phyloP scores from a whole-genome alignment of 2,113 vertebrate species.

The Mionectes macconnelli region DNA sequence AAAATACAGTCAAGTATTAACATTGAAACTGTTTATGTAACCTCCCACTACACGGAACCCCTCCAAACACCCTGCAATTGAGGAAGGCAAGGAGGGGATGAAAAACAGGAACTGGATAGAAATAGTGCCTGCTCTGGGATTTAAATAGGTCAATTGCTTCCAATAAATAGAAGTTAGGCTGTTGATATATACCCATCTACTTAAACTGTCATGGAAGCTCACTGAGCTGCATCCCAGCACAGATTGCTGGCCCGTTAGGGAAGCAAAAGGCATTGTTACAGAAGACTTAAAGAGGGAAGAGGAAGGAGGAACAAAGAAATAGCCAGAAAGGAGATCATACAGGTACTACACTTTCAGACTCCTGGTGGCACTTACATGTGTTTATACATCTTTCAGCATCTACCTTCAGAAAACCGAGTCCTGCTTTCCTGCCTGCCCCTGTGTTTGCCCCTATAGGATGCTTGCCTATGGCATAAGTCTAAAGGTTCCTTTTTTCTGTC shows the following conservation, averaged over 20 bases:
- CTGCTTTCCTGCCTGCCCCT: background rate
- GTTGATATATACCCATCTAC: background rate
- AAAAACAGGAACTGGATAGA: background rate
- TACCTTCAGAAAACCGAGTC: background rate
- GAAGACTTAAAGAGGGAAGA: background rate
- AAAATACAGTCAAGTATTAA: conserved; percentile 65
- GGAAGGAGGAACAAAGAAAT: background rate
- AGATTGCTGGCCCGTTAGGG: background rate
- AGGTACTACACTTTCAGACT: background rate
- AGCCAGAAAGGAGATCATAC: background rate
- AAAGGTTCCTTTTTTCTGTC: background rate
- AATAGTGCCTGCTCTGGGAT: background rate
- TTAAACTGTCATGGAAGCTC: background rate
- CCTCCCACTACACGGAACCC: background rate
- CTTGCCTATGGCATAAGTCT: background rate
- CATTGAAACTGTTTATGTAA: conserved; percentile 24
- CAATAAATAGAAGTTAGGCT: background rate
- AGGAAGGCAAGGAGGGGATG: background rate
- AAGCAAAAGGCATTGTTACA: background rate
- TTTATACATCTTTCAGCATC: background rate
- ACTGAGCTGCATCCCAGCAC: background rate
- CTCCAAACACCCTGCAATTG: background rate
- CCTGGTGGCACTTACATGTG: background rate
- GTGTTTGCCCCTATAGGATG: background rate
- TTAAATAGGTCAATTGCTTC: conserved; percentile 10